phyloP scores from a whole-genome alignment of 2,888 invertebrate genomes.

The Danaus chrysippus region DNA sequence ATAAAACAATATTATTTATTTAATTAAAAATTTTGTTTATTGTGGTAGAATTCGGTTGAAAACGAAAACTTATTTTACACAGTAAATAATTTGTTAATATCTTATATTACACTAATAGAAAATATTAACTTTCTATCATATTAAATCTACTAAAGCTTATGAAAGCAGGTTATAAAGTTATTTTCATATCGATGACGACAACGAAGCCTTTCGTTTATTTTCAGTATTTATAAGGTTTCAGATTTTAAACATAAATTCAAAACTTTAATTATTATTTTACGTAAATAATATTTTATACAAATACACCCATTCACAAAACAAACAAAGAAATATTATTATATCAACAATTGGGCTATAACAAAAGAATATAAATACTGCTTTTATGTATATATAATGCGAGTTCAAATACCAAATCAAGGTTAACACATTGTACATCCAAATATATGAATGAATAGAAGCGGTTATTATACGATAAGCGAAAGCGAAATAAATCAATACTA shows the following conservation, averaged over 20 bases:
- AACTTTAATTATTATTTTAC: neutral
- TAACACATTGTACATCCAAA: neutral
- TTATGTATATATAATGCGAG: neutral
- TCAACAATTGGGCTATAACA: no score
- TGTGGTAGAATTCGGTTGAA: no score
- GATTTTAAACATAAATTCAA: neutral
- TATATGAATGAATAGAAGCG: conserved; percentile 25
- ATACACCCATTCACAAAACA: neutral
- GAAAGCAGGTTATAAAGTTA: neutral
- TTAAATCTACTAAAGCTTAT: no score
- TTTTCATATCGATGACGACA: neutral
- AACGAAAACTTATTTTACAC: no score
- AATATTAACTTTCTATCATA: no score
- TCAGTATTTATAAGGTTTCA: neutral
- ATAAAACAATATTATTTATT: no score
- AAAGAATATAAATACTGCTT: neutral
- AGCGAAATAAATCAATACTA: conserved; percentile 30
- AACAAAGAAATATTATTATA: no score
- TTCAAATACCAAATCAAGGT: neutral
- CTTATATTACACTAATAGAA: no score
- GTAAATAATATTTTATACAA: neutral
- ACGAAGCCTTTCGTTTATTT: neutral
- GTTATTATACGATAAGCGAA: conserved; percentile 31
- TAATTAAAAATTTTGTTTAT: no score
- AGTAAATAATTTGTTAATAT: no score